A percentile compares a stretch with the other conserved stretches of the same genome.
These are phyloP conservation scores for Caenorhabditis panamensis DNA, from an alignment of 2,888 invertebrate species.

Conservation along the genomic window DNA sequence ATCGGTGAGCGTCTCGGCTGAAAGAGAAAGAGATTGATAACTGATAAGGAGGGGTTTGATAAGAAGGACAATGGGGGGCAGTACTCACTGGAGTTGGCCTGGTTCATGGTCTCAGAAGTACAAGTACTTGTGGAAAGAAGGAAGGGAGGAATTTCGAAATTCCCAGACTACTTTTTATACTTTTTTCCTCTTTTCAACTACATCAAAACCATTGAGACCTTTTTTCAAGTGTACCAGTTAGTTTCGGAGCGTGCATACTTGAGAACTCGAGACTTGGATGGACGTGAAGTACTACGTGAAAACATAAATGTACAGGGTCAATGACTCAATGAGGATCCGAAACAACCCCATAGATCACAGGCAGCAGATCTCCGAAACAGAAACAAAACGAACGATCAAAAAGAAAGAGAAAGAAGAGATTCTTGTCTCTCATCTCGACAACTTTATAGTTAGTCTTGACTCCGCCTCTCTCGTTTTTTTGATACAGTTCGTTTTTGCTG, in stretches of 20 bases:
- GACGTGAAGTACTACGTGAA: not conserved
- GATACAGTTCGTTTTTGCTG: not conserved
- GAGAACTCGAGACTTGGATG: slow-evolving; percentile 11
- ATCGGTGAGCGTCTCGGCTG: slow-evolving; percentile 64
- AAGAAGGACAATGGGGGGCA: not conserved
- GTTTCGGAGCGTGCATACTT: slow-evolving; percentile 1
- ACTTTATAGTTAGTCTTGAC: slow-evolving; percentile 35
- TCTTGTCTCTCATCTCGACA: slow-evolving; percentile 21
- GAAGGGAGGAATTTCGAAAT: no score
- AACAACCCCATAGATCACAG: no score
- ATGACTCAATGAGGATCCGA: no score
- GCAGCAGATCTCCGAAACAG: no score
- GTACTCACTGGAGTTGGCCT: slow-evolving; percentile 33
- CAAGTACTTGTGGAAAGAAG: no score
- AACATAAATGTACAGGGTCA: no score
- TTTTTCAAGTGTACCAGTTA: slow-evolving; percentile 23
- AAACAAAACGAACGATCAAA: not conserved
- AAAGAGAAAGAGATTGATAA: slow-evolving; percentile 14
- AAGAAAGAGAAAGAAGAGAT: slow-evolving; percentile 16
- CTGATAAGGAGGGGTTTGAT: slow-evolving; percentile 22
- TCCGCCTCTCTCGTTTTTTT: slow-evolving; percentile 27
- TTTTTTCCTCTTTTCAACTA: no score
- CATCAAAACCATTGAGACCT: not conserved
- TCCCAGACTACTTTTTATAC: no score
- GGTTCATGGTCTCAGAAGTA: slow-evolving; percentile 22